Evolutionary conservation across 1,140 invertebrate genomes (phyloP).

Genomic region (Drosophila sp.): DNA sequence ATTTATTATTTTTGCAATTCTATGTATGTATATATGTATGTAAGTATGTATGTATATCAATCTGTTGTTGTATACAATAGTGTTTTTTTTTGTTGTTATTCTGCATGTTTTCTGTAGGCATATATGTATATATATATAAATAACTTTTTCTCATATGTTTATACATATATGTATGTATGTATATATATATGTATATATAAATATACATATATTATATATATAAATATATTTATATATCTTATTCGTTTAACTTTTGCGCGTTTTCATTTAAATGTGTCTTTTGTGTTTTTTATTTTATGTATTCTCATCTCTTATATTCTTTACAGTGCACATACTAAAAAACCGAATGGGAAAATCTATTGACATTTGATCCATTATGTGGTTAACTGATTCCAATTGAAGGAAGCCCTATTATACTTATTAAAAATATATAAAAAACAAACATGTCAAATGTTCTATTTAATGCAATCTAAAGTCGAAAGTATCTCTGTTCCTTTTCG

Average conservation of each 20-base stretch:
- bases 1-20: conserved; percentile 33
- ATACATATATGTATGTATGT: conserved; percentile 39
- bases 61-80: conserved; percentile 64
- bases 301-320: conserved; percentile 23
- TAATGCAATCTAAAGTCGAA: no score
- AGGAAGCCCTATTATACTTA: neutral
- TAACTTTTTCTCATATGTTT: conserved; percentile 53
- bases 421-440: no score
- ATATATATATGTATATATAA: conserved; percentile 47
- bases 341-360: conserved; percentile 2
- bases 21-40: conserved; percentile 50
- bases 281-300: neutral
- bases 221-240: conserved; percentile 40
- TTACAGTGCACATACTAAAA: conserved; percentile 63
- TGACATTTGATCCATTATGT: neutral
- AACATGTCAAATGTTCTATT: no score
- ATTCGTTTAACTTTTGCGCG: conserved; percentile 10
- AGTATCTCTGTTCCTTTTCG: no score
- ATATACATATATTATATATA: conserved; percentile 32
- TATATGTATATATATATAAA: conserved; percentile 68
- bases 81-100: conserved; percentile 44
- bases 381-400: neutral
- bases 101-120: conserved; percentile 53
- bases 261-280: neutral
- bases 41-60: conserved; percentile 40